These are phyloP conservation scores for Pangasianodon hypophthalmus DNA, from an alignment of 2,113 vertebrate genomes.

Conservation along the genomic window DNA sequence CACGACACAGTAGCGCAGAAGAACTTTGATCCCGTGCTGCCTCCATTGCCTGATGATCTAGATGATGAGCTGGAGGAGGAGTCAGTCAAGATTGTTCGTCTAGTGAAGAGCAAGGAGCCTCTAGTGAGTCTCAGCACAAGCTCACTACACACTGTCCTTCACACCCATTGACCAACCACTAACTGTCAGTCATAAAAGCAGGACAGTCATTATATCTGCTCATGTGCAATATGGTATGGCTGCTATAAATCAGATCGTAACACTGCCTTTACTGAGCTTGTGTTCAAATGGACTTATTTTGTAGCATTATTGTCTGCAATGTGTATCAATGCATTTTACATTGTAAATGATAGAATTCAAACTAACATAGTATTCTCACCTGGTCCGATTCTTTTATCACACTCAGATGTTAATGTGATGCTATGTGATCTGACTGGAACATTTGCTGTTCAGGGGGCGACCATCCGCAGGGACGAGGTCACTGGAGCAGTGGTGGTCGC, in stretches of 20 bases:
- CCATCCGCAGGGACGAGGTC: slow-evolving; percentile 88
- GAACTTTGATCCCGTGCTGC: slow-evolving; percentile 91
- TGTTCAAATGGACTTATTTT: neutral
- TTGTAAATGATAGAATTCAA: neutral
- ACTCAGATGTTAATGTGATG: neutral
- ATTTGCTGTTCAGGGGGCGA: slow-evolving; percentile 80
- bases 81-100: slow-evolving; percentile 91
- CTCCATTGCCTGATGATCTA: slow-evolving; percentile 85
- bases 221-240: neutral
- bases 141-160: neutral
- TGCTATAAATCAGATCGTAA: neutral
- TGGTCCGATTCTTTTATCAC: neutral
- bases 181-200: neutral
- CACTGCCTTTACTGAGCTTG: neutral
- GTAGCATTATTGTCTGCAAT: neutral
- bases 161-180: neutral
- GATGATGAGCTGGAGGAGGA: slow-evolving; percentile 91
- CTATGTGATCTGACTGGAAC: slow-evolving; percentile 22
- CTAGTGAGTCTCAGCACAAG: slow-evolving; percentile 73
- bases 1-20: slow-evolving; percentile 95
- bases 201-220: neutral
- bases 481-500: slow-evolving; percentile 91
- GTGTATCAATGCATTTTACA: neutral
- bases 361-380: neutral
- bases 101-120: slow-evolving; percentile 96